A percentile compares a stretch with the other conserved stretches of the same genome.
Evolutionary conservation across 1,140 invertebrate genomes (phyloP).

Genomic region (Sycophaga agraensis): DNA sequence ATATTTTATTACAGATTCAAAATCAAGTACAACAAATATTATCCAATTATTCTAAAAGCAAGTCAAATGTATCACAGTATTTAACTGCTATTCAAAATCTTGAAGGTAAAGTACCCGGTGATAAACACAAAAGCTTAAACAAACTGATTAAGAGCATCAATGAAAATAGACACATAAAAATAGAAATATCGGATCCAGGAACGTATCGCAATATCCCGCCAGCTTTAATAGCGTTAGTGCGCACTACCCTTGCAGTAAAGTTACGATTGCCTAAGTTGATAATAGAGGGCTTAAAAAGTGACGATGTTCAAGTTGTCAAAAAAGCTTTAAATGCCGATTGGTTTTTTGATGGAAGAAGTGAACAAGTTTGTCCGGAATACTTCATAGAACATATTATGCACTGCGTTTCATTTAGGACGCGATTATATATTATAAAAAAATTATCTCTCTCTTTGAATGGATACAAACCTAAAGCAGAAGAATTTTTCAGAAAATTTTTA

Average conservation of each 20-base stretch:
- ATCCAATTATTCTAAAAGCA: neutral
- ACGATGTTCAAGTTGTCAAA: neutral
- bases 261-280: neutral
- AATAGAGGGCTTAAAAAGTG: neutral
- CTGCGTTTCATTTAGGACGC: neutral
- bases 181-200: no score
- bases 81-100: neutral
- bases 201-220: neutral
- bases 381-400: neutral
- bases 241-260: neutral
- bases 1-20: no score
- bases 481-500: neutral
- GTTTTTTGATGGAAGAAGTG: slow-evolving; percentile 1
- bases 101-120: neutral
- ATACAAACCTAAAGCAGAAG: neutral
- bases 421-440: neutral
- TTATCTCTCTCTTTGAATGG: neutral
- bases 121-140: slow-evolving; percentile 9
- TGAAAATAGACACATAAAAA: no score
- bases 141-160: neutral
- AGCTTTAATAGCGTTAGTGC: neutral
- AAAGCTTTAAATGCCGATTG: slow-evolving; percentile 2
- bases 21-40: no score
- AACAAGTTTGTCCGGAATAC: neutral
- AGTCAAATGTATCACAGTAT: neutral